A percentile compares a stretch with the other conserved stretches of the same genome.
These are phyloP conservation scores for Mirza zaza DNA, from an alignment of 2,113 vertebrate genomes.

Conservation along the genomic window DNA sequence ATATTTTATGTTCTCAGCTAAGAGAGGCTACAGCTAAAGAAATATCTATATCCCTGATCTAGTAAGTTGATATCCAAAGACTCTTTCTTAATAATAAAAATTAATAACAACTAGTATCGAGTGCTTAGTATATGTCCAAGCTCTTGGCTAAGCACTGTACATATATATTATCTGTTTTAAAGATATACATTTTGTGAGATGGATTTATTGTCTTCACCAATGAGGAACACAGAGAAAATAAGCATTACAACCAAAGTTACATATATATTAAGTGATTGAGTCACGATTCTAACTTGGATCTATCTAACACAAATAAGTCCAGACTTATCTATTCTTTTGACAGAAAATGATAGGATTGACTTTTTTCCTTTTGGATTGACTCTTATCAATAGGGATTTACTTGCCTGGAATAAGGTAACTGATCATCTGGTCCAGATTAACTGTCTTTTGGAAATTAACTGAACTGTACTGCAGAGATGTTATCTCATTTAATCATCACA, in stretches of 20 bases:
- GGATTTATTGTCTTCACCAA: neutral
- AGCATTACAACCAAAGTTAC: neutral
- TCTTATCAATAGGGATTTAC: neutral
- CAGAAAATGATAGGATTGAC: neutral
- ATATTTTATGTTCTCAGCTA: neutral
- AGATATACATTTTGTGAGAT: neutral
- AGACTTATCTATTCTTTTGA: neutral
- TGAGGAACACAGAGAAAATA: slow-evolving; percentile 6
- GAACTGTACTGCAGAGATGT: neutral
- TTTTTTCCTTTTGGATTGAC: neutral
- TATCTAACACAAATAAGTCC: neutral
- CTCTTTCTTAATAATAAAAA: neutral
- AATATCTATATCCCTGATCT: neutral
- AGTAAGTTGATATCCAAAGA: neutral
- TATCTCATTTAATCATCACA: slow-evolving; percentile 1
- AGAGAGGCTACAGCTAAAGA: neutral
- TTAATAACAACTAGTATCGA: neutral
- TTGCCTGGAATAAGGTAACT: neutral
- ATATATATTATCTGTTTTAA: neutral
- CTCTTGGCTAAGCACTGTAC: neutral
- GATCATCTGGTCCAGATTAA: neutral
- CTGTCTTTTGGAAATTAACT: slow-evolving; percentile 17
- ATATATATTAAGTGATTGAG: neutral
- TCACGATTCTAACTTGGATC: neutral
- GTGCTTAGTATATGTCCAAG: neutral